A percentile compares a stretch with the other conserved stretches of the same genome.
phyloP scores from a whole-genome alignment of 2,113 vertebrate genomes.

The Danionella cerebrum region DNA sequence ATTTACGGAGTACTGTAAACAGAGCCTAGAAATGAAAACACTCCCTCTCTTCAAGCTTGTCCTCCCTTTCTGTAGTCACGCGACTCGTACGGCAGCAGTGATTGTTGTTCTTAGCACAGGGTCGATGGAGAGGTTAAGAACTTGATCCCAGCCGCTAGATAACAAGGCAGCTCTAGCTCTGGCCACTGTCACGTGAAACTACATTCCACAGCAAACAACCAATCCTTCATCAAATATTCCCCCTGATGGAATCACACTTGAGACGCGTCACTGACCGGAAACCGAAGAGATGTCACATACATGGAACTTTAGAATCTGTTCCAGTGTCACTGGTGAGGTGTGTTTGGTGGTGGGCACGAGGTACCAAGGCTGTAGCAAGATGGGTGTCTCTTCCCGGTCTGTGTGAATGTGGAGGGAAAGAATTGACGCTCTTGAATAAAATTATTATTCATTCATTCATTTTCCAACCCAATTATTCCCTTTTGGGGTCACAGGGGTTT shows the following conservation, averaged over 20 bases:
- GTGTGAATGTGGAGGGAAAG: too few relatives aligned
- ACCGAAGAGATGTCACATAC: too few relatives aligned
- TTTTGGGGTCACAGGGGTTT: too few relatives aligned
- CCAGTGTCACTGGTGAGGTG: too few relatives aligned
- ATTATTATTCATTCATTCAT: too few relatives aligned
- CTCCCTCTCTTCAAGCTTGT: not conserved
- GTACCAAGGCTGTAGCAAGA: too few relatives aligned
- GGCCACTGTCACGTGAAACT: conserved; percentile 50
- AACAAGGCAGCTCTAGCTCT: conserved; percentile 56
- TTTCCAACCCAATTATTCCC: too few relatives aligned
- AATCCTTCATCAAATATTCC: conserved; percentile 32
- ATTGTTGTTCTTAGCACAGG: conserved; percentile 61
- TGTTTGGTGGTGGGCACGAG: too few relatives aligned
- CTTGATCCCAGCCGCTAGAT: conserved; percentile 62
- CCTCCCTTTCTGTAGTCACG: conserved; percentile 32
- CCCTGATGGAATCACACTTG: conserved; percentile 41
- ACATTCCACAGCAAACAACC: conserved; percentile 54
- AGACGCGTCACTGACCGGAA: too few relatives aligned
- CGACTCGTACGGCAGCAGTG: conserved; percentile 58
- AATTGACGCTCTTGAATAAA: too few relatives aligned
- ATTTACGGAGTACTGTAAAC: conserved; percentile 34
- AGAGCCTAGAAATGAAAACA: conserved; percentile 17
- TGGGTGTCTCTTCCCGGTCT: too few relatives aligned
- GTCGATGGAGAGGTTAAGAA: conserved; percentile 66
- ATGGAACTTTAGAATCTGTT: too few relatives aligned